Evolutionary conservation across 2,888 invertebrate genomes (phyloP).

Genomic region (Agrotis clavis): DNA sequence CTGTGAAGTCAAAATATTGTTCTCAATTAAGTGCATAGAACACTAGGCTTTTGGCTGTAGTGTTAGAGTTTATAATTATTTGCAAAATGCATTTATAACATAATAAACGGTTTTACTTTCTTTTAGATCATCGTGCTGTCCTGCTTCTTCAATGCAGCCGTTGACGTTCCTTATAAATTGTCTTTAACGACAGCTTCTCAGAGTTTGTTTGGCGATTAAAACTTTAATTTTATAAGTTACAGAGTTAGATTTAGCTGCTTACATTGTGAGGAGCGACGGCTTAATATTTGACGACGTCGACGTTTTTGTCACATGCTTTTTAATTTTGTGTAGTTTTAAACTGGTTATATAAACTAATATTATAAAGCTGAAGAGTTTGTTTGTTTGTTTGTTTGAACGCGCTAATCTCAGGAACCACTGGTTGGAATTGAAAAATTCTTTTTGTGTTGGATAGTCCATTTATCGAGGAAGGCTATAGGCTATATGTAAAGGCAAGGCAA

Average conservation of each 20-base stretch:
- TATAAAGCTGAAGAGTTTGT: no score
- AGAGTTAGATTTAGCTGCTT: background rate
- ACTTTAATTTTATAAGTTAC: no score
- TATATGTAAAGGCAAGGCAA: no score
- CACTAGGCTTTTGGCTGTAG: background rate
- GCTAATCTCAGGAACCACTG: no score
- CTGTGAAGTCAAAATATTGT: conserved; percentile 33
- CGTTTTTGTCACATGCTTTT: background rate
- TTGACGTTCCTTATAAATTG: background rate
- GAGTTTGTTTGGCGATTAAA: background rate
- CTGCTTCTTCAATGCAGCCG: background rate
- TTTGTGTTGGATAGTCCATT: no score
- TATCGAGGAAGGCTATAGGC: no score
- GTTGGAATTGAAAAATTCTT: no score
- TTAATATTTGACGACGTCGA: background rate
- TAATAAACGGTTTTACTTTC: background rate
- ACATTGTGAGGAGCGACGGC: background rate
- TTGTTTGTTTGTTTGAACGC: no score
- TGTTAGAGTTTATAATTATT: background rate
- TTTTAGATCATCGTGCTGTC: background rate
- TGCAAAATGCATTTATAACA: no score
- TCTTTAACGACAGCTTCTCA: background rate
- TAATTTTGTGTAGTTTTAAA: no score
- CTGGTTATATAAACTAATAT: no score
- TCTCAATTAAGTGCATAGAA: background rate